These are phyloP conservation scores for Choreutis nemorana DNA, from an alignment of 2,888 invertebrate species.

Conservation along the genomic window DNA sequence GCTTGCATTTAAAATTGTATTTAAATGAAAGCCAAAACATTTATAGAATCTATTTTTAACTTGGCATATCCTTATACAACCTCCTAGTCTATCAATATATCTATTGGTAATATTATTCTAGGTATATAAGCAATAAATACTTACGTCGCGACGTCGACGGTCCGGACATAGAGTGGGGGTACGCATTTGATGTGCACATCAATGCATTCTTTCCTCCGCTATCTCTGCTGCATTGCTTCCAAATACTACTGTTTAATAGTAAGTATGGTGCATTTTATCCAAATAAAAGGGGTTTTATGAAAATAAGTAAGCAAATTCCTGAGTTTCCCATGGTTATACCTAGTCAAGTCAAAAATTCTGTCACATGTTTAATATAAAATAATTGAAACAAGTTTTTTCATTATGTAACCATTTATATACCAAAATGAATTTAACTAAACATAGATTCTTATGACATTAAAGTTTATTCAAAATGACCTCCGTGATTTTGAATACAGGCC, in stretches of 20 bases:
- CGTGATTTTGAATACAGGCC: no score
- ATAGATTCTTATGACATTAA: not conserved
- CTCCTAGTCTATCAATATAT: not conserved
- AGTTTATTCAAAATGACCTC: no score
- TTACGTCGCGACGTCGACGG: constrained; percentile 69
- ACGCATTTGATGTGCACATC: constrained; percentile 97
- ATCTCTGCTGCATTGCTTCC: constrained; percentile 90
- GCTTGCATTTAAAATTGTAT: no score
- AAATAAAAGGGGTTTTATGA: no score
- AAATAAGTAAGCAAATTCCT: not conserved
- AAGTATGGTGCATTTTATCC: constrained; percentile 24
- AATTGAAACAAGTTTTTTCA: not conserved
- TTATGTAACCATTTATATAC: not conserved
- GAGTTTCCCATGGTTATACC: no score
- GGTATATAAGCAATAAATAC: constrained; percentile 84
- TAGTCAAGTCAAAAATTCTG: no score
- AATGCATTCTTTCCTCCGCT: constrained; percentile 99
- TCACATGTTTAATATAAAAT: no score
- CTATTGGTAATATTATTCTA: constrained; percentile 24
- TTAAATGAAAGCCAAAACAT: no score
- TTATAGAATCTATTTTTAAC: no score
- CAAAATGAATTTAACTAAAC: not conserved
- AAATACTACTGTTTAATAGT: constrained; percentile 88
- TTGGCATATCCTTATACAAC: not conserved
- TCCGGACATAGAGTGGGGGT: constrained; percentile 94